These are phyloP conservation scores for Sebastes oblongus DNA, from an alignment of 2,797 vertebrate species.

Conservation along the genomic window DNA sequence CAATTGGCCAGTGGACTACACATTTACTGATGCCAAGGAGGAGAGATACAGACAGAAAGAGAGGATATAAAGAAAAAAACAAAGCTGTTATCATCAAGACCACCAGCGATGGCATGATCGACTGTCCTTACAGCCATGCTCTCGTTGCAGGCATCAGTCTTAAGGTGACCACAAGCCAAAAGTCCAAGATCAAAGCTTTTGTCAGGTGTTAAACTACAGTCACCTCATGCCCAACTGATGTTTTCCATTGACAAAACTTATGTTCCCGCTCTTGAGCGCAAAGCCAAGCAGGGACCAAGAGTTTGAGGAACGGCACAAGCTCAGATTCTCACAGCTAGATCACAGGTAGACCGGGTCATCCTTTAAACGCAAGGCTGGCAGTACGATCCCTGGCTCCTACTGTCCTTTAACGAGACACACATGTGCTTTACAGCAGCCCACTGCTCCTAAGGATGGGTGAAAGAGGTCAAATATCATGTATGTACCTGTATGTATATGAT, in stretches of 20 bases:
- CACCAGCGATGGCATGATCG: background rate
- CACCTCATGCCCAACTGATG: background rate
- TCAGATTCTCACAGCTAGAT: background rate
- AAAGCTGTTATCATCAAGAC: background rate
- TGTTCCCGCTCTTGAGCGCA: rapidly evolving
- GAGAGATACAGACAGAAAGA: background rate
- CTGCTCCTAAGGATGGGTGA: no score
- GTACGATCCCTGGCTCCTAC: no score
- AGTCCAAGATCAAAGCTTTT: background rate
- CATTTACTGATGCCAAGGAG: background rate
- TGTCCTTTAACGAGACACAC: no score
- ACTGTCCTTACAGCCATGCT: background rate
- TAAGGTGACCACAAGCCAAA: background rate
- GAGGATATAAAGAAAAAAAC: background rate
- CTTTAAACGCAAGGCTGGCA: no score
- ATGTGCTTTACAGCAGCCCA: no score
- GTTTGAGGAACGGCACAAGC: background rate
- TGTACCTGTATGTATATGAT: no score
- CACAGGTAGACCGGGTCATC: no score
- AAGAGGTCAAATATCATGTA: no score
- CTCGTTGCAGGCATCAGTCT: background rate
- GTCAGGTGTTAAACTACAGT: background rate
- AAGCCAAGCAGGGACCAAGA: background rate
- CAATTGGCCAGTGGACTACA: background rate
- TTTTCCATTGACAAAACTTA: background rate